Conservation (phyloP, 1,140 invertebrate species). For the Penaeus japonicus region DNA sequence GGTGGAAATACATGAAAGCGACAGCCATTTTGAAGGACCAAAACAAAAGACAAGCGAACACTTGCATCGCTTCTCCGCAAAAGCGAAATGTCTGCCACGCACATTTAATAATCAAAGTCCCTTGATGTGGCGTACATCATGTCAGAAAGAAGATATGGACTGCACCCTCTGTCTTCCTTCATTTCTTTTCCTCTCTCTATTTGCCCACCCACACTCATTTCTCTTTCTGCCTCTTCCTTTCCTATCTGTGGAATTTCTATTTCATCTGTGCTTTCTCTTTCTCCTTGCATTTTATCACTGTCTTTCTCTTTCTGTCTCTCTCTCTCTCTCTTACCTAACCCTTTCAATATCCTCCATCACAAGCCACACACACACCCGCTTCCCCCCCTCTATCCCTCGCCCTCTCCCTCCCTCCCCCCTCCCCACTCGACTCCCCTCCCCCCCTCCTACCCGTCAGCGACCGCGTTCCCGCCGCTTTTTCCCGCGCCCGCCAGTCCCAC, state of each 20-base stretch:
- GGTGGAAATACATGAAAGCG: background rate
- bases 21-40: background rate
- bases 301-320: slow-evolving; percentile 17
- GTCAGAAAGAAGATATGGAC: too few relatives aligned
- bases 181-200: too few relatives aligned
- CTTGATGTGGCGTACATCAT: too few relatives aligned
- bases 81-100: too few relatives aligned
- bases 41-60: background rate
- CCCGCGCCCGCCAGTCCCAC: slow-evolving; percentile 3
- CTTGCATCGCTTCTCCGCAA: too few relatives aligned
- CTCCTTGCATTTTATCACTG: background rate
- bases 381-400: slow-evolving; percentile 1
- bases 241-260: background rate
- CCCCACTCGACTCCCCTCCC: background rate
- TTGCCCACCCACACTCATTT: too few relatives aligned
- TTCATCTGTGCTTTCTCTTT: background rate
- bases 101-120: too few relatives aligned
- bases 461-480: background rate
- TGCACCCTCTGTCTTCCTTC: too few relatives aligned
- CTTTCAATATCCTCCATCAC: background rate
- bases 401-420: background rate
- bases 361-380: background rate
- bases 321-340: background rate
- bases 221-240: too few relatives aligned
- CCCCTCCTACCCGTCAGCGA: too few relatives aligned